These are phyloP conservation scores for Illadopsis cleaveri DNA, from an alignment of 2,113 vertebrate species.

Conservation along the genomic window DNA sequence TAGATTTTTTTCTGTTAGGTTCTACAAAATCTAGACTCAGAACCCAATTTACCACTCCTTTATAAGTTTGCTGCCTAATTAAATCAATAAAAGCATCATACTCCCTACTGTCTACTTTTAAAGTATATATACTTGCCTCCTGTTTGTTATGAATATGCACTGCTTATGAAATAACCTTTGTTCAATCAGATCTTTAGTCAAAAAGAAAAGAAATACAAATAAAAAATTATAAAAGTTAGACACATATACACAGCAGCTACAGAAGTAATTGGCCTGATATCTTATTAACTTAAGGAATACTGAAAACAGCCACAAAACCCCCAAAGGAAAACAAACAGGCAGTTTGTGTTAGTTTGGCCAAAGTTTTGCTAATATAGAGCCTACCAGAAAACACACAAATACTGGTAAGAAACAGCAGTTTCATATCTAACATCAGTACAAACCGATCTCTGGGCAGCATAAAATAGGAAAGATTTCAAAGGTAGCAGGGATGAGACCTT, in stretches of 20 bases:
- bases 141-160: neutral
- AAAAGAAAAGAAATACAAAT: neutral
- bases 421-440: neutral
- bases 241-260: neutral
- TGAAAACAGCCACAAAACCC: neutral
- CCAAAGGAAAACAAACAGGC: neutral
- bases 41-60: neutral
- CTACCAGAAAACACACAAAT: neutral
- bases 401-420: accelerated
- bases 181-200: neutral
- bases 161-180: neutral
- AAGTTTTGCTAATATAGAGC: neutral
- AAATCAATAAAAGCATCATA: neutral
- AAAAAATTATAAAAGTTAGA: neutral
- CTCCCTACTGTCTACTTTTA: neutral
- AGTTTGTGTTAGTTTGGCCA: neutral
- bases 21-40: neutral
- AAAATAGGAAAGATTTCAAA: accelerated
- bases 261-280: neutral
- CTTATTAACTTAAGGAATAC: neutral
- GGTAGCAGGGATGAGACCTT: accelerated
- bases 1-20: neutral
- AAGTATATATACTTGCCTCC: neutral
- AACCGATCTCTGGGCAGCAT: accelerated
- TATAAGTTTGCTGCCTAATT: neutral